Evolutionary conservation across 2,888 invertebrate species (phyloP), one percentile per base, ranked within the genome.

Genomic region (Agrotis exclamationis): DNA sequence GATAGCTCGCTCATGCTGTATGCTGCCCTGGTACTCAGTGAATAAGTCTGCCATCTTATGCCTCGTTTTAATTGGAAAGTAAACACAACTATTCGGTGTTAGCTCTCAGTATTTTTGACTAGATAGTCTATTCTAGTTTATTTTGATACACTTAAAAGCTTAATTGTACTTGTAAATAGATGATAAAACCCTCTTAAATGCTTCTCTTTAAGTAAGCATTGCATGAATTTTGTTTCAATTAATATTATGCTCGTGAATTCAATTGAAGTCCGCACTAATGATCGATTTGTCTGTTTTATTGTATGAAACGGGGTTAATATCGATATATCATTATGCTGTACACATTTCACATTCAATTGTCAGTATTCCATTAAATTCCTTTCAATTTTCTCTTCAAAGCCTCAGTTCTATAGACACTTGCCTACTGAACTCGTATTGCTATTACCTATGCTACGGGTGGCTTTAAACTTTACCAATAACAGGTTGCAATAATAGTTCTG

Each of bases 401-500:
- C 18, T 54, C 13, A 39, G 56, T 76, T 56, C 28, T 20, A 28
- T 14, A 57, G 28, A 51, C 39, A 62, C 28, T n/a, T n/a, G n/a
- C n/a, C 24, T 74, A 14, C 5, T n/a, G 24, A 18, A 24, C 16
- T 44, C 20, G n/a, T 59, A 20, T 63, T 33, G 24, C 39, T 14
- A n/a, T n/a, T n/a, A n/a, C n/a, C n/a, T n/a, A n/a, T 28, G 24
- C 16, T 9, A 20, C 3, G 16, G 16, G 5, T 24, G 24, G 14
- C 18, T 9, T 6, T 63, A 57, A 74, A 50, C 67, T 13, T n/a
- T 24, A 20, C 45, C 62, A 22, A 69, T 76, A 76, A 20, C 53
- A 22, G 39, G 62, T 70, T 63, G 54, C 63, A 77, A 82, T 65
- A 77, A 77, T 65, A 67, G 45, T 77, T 54, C 18, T n/a, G 28